Evolutionary conservation across 2,113 vertebrate genomes (phyloP).

Genomic region (Sarotherodon lohbergeri): DNA sequence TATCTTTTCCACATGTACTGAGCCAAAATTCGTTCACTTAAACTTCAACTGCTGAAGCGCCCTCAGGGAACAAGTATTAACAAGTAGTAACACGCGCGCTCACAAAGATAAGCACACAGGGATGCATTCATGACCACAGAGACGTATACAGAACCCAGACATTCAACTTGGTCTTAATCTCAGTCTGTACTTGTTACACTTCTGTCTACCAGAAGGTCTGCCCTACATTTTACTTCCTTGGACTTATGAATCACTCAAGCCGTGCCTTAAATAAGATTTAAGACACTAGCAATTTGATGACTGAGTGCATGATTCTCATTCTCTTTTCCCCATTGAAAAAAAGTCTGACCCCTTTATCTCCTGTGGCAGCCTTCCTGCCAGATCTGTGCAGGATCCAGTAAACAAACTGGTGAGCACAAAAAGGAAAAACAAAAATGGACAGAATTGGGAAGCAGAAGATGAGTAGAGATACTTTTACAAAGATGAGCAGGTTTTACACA

Average conservation of each 20-base stretch:
- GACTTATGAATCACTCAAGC: constrained; percentile 19
- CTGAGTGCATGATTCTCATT: not conserved
- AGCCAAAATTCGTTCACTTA: not conserved
- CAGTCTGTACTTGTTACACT: not conserved
- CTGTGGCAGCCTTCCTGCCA: constrained; percentile 12
- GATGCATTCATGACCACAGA: not conserved
- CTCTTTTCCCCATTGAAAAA: not conserved
- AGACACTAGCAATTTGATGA: not conserved
- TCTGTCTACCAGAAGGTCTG: not conserved
- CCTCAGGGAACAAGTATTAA: not conserved
- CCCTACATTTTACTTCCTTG: not conserved
- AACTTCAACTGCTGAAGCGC: not conserved
- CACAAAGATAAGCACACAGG: not conserved
- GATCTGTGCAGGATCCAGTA: not conserved
- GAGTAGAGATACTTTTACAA: not conserved
- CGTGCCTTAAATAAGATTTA: not conserved
- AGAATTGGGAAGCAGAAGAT: not conserved
- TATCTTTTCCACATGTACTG: not conserved
- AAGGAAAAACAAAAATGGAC: not conserved
- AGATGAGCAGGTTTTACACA: not conserved
- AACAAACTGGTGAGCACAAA: constrained; percentile 21
- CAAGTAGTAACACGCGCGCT: not conserved
- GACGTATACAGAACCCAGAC: not conserved
- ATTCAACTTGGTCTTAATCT: not conserved
- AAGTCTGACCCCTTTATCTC: not conserved